A percentile compares a stretch with the other conserved stretches of the same genome.
Evolutionary conservation across 1,140 invertebrate genomes (phyloP).

Genomic region (Calephelis virginiensis): DNA sequence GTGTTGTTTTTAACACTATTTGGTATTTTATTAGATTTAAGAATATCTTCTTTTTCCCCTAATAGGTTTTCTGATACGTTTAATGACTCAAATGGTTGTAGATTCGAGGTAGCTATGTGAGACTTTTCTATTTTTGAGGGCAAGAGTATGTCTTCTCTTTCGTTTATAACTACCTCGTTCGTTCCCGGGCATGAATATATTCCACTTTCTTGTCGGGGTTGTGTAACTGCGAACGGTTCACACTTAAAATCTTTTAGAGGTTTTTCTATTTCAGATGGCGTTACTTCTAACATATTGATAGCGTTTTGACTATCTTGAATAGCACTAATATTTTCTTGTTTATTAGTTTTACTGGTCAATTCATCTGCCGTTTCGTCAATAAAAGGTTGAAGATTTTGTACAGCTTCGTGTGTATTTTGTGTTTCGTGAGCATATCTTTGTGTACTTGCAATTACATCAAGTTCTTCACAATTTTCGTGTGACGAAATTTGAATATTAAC

Average conservation of each 20-base stretch:
- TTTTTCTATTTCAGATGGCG: conserved; percentile 43
- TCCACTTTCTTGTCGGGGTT: conserved; percentile 30
- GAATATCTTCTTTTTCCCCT: conserved; percentile 46
- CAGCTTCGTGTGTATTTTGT: conserved; percentile 45
- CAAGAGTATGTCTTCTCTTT: conserved; percentile 42
- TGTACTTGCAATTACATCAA: conserved; percentile 30
- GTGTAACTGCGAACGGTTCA: conserved; percentile 30
- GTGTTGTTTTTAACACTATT: conserved; percentile 32
- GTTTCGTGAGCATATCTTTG: conserved; percentile 32
- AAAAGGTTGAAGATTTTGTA: conserved; percentile 44
- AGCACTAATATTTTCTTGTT: conserved; percentile 28
- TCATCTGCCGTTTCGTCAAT: conserved; percentile 47
- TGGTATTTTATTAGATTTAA: conserved; percentile 31
- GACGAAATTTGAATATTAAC: conserved; percentile 43
- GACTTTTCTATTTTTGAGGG: conserved; percentile 29
- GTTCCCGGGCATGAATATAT: conserved; percentile 39
- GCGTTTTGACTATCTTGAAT: conserved; percentile 44
- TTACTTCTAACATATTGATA: conserved; percentile 49
- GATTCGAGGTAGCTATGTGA: conserved; percentile 33
- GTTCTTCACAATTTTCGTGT: conserved; percentile 42
- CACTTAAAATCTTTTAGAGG: conserved; percentile 29
- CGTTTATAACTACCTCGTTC: conserved; percentile 44
- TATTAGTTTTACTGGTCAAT: conserved; percentile 20
- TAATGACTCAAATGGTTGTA: conserved; percentile 38
- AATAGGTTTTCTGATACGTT: conserved; percentile 43